Percentiles rank a stretch among this genome's conserved stretches.
phyloP scores from a whole-genome alignment of 2,888 invertebrate genomes.

The Ochlodes sylvanus region DNA sequence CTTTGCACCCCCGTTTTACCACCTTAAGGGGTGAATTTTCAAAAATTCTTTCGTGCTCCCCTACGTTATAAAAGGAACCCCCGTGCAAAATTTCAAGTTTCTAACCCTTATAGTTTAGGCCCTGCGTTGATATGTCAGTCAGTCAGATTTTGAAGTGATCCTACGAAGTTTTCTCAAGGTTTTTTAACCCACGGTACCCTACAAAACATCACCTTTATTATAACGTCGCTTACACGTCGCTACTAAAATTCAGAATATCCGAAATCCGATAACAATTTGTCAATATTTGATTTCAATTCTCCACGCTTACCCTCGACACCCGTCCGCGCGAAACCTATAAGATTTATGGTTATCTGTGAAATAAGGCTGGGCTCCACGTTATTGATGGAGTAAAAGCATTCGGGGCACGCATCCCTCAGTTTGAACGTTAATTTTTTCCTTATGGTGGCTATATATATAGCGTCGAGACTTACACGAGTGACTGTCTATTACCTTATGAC shows the following conservation, averaged over 20 bases:
- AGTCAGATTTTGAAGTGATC: too few relatives aligned
- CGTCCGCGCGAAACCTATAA: background rate
- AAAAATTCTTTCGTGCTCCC: too few relatives aligned
- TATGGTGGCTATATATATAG: too few relatives aligned
- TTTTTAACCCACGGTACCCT: background rate
- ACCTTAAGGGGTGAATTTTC: too few relatives aligned
- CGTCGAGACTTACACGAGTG: too few relatives aligned
- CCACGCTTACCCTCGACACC: conserved; percentile 5
- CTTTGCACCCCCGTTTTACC: too few relatives aligned
- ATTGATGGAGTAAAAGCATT: conserved; percentile 7
- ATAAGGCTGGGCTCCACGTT: background rate
- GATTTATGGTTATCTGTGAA: conserved; percentile 5
- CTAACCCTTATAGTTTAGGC: too few relatives aligned
- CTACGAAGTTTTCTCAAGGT: too few relatives aligned
- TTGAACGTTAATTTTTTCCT: background rate
- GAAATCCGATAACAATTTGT: conserved; percentile 19
- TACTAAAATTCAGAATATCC: conserved; percentile 7
- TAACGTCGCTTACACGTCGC: background rate
- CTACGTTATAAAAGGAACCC: too few relatives aligned
- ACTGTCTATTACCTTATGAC: too few relatives aligned
- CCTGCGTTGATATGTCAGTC: too few relatives aligned
- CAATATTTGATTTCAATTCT: conserved; percentile 24
- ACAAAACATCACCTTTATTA: background rate
- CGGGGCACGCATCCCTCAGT: conserved; percentile 2
- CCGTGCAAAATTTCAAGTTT: too few relatives aligned